Conservation (phyloP, 2,888 invertebrate species). For the Diabrotica balteata region DNA sequence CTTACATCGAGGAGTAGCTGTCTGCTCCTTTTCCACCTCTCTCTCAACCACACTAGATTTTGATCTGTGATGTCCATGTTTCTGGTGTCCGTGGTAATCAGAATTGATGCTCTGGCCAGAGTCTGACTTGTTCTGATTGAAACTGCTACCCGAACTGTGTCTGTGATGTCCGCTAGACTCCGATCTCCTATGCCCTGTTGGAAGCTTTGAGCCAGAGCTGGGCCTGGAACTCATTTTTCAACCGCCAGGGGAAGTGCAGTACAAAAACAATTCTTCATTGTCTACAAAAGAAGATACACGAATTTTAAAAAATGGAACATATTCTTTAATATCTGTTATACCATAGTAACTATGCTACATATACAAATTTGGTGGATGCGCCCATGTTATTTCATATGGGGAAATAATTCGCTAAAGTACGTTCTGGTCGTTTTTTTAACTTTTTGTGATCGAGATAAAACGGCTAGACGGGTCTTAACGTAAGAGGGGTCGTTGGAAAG, state of each 20-base stretch:
- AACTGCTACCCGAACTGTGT: slow-evolving; percentile 49
- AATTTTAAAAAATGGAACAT: too few species aligned
- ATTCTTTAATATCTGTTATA: too few species aligned
- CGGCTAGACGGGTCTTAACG: too few species aligned
- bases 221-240: slow-evolving; percentile 51
- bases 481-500: too few species aligned
- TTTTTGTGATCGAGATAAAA: too few species aligned
- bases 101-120: slow-evolving; percentile 57
- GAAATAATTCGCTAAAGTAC: too few species aligned
- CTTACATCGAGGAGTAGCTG: slow-evolving; percentile 53
- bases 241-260: slow-evolving; percentile 7
- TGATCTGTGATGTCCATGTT: slow-evolving; percentile 55
- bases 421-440: too few species aligned
- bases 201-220: slow-evolving; percentile 47
- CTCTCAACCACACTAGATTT: slow-evolving; percentile 56
- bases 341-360: too few species aligned
- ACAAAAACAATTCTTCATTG: slow-evolving; percentile 15
- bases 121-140: slow-evolving; percentile 53
- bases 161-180: slow-evolving; percentile 53
- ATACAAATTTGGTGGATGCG: too few species aligned
- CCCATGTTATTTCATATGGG: too few species aligned
- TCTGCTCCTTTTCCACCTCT: slow-evolving; percentile 42
- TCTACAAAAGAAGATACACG: slow-evolving; percentile 22
- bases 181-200: slow-evolving; percentile 52
- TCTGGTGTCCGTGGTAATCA: slow-evolving; percentile 47